phyloP scores from a whole-genome alignment of 2,888 invertebrate genomes.

The Syritta pipiens region DNA sequence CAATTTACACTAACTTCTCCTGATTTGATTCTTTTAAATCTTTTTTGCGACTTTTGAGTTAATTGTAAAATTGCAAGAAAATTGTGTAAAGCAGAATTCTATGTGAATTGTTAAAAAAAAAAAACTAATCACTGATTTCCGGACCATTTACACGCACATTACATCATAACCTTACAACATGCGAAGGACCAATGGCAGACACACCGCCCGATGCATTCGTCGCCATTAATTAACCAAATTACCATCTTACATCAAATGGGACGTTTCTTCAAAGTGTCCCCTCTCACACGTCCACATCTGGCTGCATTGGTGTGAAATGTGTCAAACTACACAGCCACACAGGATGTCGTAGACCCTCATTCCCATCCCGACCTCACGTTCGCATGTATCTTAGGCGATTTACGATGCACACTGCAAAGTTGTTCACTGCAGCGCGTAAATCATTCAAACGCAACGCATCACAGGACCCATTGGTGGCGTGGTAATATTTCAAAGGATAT shows the following conservation, averaged over 20 bases:
- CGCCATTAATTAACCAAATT: slow-evolving; percentile 60
- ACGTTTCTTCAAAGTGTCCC: slow-evolving; percentile 47
- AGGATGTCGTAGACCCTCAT: slow-evolving; percentile 50
- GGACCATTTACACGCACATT: too few relatives aligned
- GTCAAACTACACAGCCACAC: slow-evolving; percentile 6
- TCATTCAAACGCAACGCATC: slow-evolving; percentile 63
- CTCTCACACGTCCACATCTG: background rate
- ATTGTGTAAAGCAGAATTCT: too few relatives aligned
- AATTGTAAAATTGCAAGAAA: too few relatives aligned
- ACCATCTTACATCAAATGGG: slow-evolving; percentile 65
- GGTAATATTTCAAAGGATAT: slow-evolving; percentile 54
- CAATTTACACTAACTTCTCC: too few relatives aligned
- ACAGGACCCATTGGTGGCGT: slow-evolving; percentile 44
- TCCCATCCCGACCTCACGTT: too few relatives aligned
- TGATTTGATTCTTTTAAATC: too few relatives aligned
- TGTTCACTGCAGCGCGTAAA: slow-evolving; percentile 62
- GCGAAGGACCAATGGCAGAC: too few relatives aligned
- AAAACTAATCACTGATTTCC: too few relatives aligned
- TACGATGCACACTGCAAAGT: slow-evolving; percentile 54
- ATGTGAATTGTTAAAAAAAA: too few relatives aligned
- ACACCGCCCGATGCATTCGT: background rate
- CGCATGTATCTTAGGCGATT: slow-evolving; percentile 52
- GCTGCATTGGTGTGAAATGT: slow-evolving; percentile 42
- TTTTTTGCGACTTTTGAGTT: too few relatives aligned
- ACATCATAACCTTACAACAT: too few relatives aligned